Evolutionary conservation across 2,113 vertebrate species (phyloP).

Genomic region (Chionomys nivalis): DNA sequence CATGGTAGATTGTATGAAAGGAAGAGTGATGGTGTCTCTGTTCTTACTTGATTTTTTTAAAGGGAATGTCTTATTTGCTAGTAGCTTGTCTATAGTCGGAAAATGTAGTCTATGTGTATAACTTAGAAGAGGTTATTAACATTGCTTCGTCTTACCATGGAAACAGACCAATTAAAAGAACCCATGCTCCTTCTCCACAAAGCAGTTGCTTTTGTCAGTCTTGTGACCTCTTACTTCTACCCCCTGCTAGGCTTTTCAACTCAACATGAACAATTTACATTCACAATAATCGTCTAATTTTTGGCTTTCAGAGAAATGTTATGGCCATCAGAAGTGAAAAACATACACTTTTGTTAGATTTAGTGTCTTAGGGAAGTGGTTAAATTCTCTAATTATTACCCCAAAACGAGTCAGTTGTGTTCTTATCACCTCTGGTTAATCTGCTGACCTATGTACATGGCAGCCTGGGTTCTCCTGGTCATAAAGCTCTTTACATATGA

Average conservation of each 20-base stretch:
- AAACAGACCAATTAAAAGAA: constrained; percentile 69
- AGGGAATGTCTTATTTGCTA: not conserved
- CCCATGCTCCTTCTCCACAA: not conserved
- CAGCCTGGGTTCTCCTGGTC: not conserved
- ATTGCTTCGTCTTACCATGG: constrained; percentile 53
- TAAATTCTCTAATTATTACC: constrained; percentile 12
- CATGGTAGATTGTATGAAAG: constrained; percentile 29
- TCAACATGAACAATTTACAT: not conserved
- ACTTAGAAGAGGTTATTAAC: constrained; percentile 73
- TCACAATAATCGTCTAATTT: constrained; percentile 31
- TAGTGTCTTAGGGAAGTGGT: constrained; percentile 12
- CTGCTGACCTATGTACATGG: not conserved
- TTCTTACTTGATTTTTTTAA: constrained; percentile 64
- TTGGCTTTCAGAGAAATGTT: not conserved
- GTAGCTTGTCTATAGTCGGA: not conserved
- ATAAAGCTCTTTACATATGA: not conserved
- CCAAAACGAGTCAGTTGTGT: constrained; percentile 32
- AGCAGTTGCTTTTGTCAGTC: constrained; percentile 14
- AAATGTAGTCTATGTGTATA: constrained; percentile 7
- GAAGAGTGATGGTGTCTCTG: constrained; percentile 11
- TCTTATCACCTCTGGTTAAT: constrained; percentile 22
- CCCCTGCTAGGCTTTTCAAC: constrained; percentile 20
- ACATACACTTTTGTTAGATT: constrained; percentile 32
- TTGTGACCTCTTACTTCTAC: constrained; percentile 24
- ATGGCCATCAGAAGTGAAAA: constrained; percentile 17